Conservation (phyloP, 2,113 vertebrate genomes). For the Sander lucioperca region DNA sequence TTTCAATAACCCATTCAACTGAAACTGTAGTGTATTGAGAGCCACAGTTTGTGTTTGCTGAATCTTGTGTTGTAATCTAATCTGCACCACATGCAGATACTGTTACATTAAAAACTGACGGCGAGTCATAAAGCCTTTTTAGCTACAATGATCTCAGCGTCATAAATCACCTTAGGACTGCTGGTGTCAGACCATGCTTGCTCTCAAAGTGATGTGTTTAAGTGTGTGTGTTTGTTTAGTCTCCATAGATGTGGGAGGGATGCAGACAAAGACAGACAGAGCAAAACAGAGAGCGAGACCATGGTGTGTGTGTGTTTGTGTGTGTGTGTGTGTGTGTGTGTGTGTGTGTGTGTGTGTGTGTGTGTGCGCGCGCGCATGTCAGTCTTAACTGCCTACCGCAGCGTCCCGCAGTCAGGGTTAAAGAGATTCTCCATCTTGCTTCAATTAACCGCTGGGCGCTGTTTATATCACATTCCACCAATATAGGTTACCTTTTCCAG, state of each 20-base stretch:
- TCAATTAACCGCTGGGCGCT: slow-evolving; percentile 71
- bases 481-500: slow-evolving; percentile 63
- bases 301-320: background rate
- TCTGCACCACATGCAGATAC: slow-evolving; percentile 54
- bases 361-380: slow-evolving; percentile 47
- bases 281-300: slow-evolving; percentile 42
- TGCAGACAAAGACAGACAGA: slow-evolving; percentile 51
- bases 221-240: slow-evolving; percentile 70
- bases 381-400: slow-evolving; percentile 68
- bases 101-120: slow-evolving; percentile 48
- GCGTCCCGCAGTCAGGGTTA: slow-evolving; percentile 66
- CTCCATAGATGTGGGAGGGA: slow-evolving; percentile 51
- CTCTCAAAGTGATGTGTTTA: slow-evolving; percentile 56
- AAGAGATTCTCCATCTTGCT: slow-evolving; percentile 78
- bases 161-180: slow-evolving; percentile 62
- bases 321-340: slow-evolving; percentile 10
- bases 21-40: slow-evolving; percentile 25
- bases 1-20: slow-evolving; percentile 43
- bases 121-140: slow-evolving; percentile 41
- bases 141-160: slow-evolving; percentile 57
- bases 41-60: slow-evolving; percentile 19
- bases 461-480: slow-evolving; percentile 75
- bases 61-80: slow-evolving; percentile 51
- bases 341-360: slow-evolving; percentile 19
- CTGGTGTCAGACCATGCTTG: slow-evolving; percentile 46